Evolutionary conservation across 2,113 vertebrate genomes (phyloP), one percentile per base, ranked within the genome.

Genomic region (Thermophis baileyi): DNA sequence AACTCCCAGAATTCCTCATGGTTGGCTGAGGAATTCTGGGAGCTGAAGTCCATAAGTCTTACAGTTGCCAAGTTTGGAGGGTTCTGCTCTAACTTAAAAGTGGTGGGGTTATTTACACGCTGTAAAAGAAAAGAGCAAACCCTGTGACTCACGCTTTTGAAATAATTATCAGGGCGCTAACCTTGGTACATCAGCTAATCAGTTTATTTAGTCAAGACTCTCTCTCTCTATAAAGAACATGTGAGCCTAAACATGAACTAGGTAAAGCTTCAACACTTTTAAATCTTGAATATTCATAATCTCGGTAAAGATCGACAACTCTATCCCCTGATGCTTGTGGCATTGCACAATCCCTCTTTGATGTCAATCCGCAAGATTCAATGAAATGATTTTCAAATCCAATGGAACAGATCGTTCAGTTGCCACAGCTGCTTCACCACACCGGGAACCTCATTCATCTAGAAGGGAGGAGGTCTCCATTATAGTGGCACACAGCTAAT

Each of bases 301-400:
- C 86, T 40, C 27, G 1, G 46, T 51, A 8, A 22, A 63, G 46
- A 60, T 16, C 40, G 30, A n/a, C 85, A 51, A 55, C 44, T 54
- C 90, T 85, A 27, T 30, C 35, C 51, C 53, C 27, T 63, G n/a
- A 20, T 11, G 20, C 35, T 6, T 4, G 14, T 20, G 24, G 25
- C 25, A 20, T 18, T 35, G 18, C 1, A 87, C 25, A 24, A 46
- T 44, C 40, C 40, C 16, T 30, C 51, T 91, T 47, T 47, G 53
- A 51, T 60, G 85, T 49, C 53, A 87, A 57, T 47, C 27, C 44
- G 47, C 6, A 5, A 57, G 53, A 30, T 57, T 91, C 51, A n/a
- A 92, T 69, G 27, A 44, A 92, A 74, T 46, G 35, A 53, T 74
- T 88, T 88, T 69, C 55, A 92, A 92, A 86, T 47, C 90, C 90